Evolutionary conservation across 1,140 invertebrate species (phyloP).

Genomic region (Heliconius congener): DNA sequence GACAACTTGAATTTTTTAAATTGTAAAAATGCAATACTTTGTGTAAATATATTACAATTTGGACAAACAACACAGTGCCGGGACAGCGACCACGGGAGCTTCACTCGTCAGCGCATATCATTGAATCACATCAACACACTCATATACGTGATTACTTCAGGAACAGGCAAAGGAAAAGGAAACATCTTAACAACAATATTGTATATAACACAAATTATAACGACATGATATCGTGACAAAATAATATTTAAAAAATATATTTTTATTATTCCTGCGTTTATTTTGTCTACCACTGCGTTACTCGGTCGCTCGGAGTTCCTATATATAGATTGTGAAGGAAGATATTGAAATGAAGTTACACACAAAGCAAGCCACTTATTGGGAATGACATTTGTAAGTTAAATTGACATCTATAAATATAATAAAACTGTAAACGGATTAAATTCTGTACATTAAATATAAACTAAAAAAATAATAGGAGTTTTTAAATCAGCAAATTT

Average conservation of each 20-base stretch:
- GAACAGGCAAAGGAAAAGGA: slow-evolving; percentile 52
- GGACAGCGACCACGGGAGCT: slow-evolving; percentile 26
- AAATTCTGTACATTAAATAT: no score
- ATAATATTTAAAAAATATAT: slow-evolving; percentile 38
- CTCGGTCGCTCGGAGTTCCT: no score
- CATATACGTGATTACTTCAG: slow-evolving; percentile 45
- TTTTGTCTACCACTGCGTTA: no score
- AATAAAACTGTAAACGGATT: no score
- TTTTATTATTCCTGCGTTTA: slow-evolving; percentile 32
- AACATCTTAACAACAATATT: slow-evolving; percentile 59
- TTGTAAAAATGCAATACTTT: neutral
- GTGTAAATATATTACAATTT: neutral
- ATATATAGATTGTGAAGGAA: no score
- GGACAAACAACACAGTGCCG: neutral
- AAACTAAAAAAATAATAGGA: no score
- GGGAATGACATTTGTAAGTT: no score
- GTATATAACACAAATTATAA: slow-evolving; percentile 55
- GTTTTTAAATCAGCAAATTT: no score
- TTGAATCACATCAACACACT: slow-evolving; percentile 32
- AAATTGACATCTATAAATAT: no score
- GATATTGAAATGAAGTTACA: no score
- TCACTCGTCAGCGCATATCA: slow-evolving; percentile 12
- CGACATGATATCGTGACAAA: slow-evolving; percentile 45
- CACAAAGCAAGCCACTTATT: no score
- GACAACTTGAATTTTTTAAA: neutral